Conservation (phyloP, 2,888 invertebrate genomes). For the Torymus tubicola region DNA sequence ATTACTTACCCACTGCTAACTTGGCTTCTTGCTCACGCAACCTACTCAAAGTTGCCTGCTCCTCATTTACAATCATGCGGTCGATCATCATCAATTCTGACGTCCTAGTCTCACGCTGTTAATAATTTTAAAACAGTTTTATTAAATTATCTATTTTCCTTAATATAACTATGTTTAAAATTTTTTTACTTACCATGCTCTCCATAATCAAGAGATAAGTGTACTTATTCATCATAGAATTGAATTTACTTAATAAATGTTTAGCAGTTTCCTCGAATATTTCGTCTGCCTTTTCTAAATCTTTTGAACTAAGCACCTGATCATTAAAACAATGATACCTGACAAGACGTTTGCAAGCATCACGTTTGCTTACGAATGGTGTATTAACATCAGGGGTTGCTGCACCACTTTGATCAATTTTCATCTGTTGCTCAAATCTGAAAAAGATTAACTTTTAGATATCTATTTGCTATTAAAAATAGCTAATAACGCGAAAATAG, state of each 20-base stretch:
- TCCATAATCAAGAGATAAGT: conserved; percentile 85
- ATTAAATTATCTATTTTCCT: not conserved
- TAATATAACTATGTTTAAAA: conserved; percentile 22
- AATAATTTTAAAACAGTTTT: conserved; percentile 50
- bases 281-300: conserved; percentile 83
- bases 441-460: conserved; percentile 23
- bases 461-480: too few species aligned
- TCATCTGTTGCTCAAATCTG: conserved; percentile 86
- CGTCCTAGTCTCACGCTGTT: conserved; percentile 83
- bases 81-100: conserved; percentile 88
- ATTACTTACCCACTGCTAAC: conserved; percentile 67
- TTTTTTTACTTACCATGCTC: conserved; percentile 82
- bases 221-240: conserved; percentile 85
- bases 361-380: conserved; percentile 84
- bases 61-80: conserved; percentile 85
- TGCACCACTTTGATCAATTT: conserved; percentile 86
- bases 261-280: conserved; percentile 83
- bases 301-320: conserved; percentile 81
- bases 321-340: conserved; percentile 87
- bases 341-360: conserved; percentile 86
- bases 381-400: conserved; percentile 85
- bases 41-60: conserved; percentile 81
- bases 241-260: conserved; percentile 84
- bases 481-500: too few species aligned
- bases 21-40: conserved; percentile 79